A percentile compares a stretch with the other conserved stretches of the same genome.
These are phyloP conservation scores for Noctua janthe DNA, from an alignment of 2,888 invertebrate species.

Conservation along the genomic window DNA sequence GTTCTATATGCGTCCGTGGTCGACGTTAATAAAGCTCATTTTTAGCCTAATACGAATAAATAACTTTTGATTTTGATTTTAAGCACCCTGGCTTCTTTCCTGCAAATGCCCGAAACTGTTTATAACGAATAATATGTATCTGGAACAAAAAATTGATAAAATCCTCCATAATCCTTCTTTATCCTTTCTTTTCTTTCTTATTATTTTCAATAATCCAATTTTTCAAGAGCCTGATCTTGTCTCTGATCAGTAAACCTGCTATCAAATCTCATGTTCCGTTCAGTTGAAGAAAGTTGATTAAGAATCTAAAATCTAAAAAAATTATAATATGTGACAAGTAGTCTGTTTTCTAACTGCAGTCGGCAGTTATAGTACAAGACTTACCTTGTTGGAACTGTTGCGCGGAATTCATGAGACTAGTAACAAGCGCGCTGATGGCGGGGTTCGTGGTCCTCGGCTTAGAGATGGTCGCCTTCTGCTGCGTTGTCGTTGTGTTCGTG, in stretches of 20 bases:
- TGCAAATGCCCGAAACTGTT: not conserved
- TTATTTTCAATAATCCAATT: not conserved
- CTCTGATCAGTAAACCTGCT: not conserved
- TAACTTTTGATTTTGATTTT: not conserved
- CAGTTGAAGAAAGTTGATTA: not conserved
- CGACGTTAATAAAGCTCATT: not conserved
- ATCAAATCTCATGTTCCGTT: not conserved
- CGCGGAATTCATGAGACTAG: slow-evolving; percentile 95
- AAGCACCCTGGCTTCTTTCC: not conserved
- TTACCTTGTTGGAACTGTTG: slow-evolving; percentile 94
- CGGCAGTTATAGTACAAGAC: slow-evolving; percentile 15
- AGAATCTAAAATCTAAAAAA: not conserved
- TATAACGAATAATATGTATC: not conserved
- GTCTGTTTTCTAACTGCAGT: not conserved
- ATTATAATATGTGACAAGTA: not conserved
- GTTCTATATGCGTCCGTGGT: too few species aligned
- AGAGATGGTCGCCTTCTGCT: slow-evolving; percentile 87
- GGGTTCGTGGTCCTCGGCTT: slow-evolving; percentile 91
- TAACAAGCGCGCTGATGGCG: slow-evolving; percentile 94
- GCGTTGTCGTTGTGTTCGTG: slow-evolving; percentile 83
- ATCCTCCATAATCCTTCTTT: not conserved
- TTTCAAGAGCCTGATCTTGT: not conserved
- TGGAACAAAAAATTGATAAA: not conserved
- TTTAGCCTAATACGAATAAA: not conserved
- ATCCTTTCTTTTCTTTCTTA: not conserved